phyloP scores from a whole-genome alignment of 2,888 invertebrate species.

The Morinoia aosen region DNA sequence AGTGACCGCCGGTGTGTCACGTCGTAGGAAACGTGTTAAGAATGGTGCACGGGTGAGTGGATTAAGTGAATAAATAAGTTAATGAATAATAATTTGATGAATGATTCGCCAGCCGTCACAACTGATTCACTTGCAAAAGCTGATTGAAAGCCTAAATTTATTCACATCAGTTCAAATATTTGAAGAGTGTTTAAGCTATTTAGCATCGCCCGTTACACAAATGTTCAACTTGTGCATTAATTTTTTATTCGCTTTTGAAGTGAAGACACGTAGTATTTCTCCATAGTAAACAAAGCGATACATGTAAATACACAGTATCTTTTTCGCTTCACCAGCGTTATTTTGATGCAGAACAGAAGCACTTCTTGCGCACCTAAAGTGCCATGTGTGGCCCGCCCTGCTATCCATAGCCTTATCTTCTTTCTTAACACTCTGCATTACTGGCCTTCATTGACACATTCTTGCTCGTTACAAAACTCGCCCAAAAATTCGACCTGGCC shows the following conservation, averaged over 20 bases:
- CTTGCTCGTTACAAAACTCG: slow-evolving; percentile 20
- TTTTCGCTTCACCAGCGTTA: neutral
- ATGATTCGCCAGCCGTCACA: neutral
- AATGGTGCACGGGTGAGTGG: neutral
- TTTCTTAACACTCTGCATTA: slow-evolving; percentile 32
- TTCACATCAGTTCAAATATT: neutral
- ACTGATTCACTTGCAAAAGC: neutral
- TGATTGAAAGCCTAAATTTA: neutral
- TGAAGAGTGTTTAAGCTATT: neutral
- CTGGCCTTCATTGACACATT: slow-evolving; percentile 41
- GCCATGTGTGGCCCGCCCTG: neutral
- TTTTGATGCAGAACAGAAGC: neutral
- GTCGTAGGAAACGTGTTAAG: too few species aligned
- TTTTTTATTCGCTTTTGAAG: neutral
- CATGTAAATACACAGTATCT: neutral
- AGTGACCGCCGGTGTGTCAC: too few species aligned
- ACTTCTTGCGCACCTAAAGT: neutral
- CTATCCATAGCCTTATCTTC: slow-evolving; percentile 41
- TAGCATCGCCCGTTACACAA: neutral
- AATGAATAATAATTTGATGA: neutral
- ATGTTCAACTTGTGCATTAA: neutral
- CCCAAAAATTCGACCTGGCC: slow-evolving; percentile 38
- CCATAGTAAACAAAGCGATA: neutral
- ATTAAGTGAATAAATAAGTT: neutral
- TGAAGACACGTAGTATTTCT: neutral